Evolutionary conservation across 2,113 vertebrate genomes (phyloP).

Genomic region (Psittacara wagleri): DNA sequence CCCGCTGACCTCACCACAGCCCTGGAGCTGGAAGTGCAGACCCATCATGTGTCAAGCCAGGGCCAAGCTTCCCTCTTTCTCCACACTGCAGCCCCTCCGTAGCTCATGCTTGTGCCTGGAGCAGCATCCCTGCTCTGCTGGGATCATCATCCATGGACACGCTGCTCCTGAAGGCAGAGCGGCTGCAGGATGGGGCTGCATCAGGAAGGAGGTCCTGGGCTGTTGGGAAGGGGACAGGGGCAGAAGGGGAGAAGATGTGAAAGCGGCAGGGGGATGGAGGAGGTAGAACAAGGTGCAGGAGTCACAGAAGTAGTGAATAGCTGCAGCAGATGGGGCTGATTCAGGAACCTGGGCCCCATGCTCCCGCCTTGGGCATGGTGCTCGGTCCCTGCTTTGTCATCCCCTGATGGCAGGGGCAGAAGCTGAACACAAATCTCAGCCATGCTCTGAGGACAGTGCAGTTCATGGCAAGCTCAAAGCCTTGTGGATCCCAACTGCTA

Average conservation of each 20-base stretch:
- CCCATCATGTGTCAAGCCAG: neutral
- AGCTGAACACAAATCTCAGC: neutral
- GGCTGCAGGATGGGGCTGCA: neutral
- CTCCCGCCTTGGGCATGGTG: accelerated
- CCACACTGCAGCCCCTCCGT: neutral
- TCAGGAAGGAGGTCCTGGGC: neutral
- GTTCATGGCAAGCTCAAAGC: neutral
- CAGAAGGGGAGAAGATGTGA: neutral
- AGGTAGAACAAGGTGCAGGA: neutral
- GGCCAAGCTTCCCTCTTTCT: neutral
- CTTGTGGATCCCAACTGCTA: accelerated
- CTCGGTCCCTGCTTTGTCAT: neutral
- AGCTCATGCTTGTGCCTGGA: accelerated
- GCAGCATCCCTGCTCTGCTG: neutral
- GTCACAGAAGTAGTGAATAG: accelerated
- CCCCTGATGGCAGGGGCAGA: neutral
- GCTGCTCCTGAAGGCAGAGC: neutral
- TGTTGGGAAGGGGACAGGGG: neutral
- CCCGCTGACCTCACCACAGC: accelerated
- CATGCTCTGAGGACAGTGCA: accelerated
- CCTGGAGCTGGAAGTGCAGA: neutral
- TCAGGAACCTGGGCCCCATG: accelerated
- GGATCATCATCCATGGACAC: accelerated
- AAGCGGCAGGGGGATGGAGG: accelerated
- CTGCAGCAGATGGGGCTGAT: neutral